These are phyloP conservation scores for Pocota personata DNA, from an alignment of 2,888 invertebrate species.

Conservation along the genomic window DNA sequence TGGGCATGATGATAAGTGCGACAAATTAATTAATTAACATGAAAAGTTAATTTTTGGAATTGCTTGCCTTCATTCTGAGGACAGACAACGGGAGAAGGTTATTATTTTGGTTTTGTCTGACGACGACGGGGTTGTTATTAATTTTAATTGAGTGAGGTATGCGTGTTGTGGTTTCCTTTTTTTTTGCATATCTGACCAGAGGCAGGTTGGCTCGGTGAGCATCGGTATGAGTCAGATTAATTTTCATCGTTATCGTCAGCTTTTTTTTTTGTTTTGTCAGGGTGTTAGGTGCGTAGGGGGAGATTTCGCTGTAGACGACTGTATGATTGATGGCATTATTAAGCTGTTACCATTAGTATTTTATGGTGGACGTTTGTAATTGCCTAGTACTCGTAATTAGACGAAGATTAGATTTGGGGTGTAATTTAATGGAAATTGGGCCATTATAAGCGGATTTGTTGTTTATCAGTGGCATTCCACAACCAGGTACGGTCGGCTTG, in stretches of 20 bases:
- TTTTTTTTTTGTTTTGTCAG: background rate
- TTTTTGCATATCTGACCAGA: conserved; percentile 6
- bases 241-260: conserved; percentile 1
- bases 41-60: conserved; percentile 59
- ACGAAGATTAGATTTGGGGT: conserved; percentile 4
- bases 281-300: background rate
- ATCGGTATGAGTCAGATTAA: conserved; percentile 10
- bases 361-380: conserved; percentile 14
- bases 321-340: conserved; percentile 13
- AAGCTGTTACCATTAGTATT: conserved; percentile 13
- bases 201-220: background rate
- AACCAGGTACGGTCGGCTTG: too few relatives aligned
- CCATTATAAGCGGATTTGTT: background rate
- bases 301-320: background rate
- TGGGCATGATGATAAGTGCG: conserved; percentile 51
- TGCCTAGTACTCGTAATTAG: conserved; percentile 15
- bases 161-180: conserved; percentile 12
- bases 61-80: conserved; percentile 10
- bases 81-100: background rate
- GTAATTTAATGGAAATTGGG: background rate
- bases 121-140: conserved; percentile 47
- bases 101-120: conserved; percentile 8
- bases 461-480: background rate
- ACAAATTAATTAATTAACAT: conserved; percentile 73
- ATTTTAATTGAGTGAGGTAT: conserved; percentile 69